These are phyloP conservation scores for Cydia fagiglandana DNA, from an alignment of 1,140 invertebrate species.

Conservation along the genomic window DNA sequence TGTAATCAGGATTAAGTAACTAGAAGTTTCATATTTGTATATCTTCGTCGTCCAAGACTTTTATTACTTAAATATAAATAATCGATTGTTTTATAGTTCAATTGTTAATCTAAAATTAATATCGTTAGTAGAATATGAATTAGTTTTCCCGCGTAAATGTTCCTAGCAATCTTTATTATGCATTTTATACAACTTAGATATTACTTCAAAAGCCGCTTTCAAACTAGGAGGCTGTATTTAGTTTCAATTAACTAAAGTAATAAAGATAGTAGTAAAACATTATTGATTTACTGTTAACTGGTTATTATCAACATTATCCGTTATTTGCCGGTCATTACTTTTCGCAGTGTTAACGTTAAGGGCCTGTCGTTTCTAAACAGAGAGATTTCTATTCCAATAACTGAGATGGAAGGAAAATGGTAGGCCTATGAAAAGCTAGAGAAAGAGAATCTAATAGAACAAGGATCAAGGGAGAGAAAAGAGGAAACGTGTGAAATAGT, in stretches of 20 bases:
- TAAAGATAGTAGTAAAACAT: neutral
- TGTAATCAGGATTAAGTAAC: neutral
- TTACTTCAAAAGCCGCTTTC: neutral
- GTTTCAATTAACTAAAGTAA: neutral
- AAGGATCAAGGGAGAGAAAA: no score
- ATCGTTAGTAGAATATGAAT: neutral
- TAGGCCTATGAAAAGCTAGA: no score
- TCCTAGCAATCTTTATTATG: neutral
- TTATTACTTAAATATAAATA: slow-evolving; percentile 19
- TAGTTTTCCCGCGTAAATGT: neutral
- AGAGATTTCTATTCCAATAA: no score
- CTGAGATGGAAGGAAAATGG: no score
- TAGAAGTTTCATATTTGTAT: neutral
- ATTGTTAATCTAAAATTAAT: neutral
- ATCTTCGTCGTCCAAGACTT: neutral
- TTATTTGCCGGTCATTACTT: neutral
- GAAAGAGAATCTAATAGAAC: no score
- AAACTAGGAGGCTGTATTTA: neutral
- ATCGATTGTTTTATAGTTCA: neutral
- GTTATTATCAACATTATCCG: no score
- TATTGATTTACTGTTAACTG: neutral
- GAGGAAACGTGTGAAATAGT: no score
- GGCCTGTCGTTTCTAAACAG: no score
- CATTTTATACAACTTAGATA: neutral
- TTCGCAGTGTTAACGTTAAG: neutral